These are phyloP conservation scores for Agrotis ipsilon DNA, from an alignment of 2,888 invertebrate genomes.

Conservation along the genomic window DNA sequence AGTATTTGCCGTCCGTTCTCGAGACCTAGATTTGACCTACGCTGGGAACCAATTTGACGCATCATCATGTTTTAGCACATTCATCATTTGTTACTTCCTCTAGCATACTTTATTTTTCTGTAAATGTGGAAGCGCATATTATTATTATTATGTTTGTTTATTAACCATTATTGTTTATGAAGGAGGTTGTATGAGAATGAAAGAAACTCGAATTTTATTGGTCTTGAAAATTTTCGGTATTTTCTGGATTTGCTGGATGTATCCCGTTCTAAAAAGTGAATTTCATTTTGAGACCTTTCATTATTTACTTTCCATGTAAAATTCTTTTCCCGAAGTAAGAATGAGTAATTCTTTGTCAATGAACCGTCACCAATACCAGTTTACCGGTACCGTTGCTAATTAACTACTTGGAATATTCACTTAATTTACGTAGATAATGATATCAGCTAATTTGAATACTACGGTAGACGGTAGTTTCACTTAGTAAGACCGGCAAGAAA, in stretches of 20 bases:
- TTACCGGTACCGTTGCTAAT: not conserved
- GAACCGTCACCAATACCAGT: slow-evolving; percentile 5
- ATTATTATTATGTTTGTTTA: slow-evolving; percentile 10
- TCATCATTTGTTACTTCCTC: slow-evolving; percentile 17
- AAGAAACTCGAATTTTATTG: no score
- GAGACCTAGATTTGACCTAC: slow-evolving; percentile 52
- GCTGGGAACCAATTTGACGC: slow-evolving; percentile 30
- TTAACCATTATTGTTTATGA: not conserved
- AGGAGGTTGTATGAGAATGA: not conserved
- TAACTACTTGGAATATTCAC: slow-evolving; percentile 17
- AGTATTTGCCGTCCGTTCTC: slow-evolving; percentile 13
- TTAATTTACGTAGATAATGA: slow-evolving; percentile 11
- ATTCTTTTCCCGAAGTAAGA: not conserved
- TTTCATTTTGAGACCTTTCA: not conserved
- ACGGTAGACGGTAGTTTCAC: slow-evolving; percentile 7
- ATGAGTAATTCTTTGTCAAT: slow-evolving; percentile 14
- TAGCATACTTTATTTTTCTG: slow-evolving; percentile 24
- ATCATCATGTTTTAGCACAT: slow-evolving; percentile 31
- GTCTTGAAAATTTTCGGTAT: no score
- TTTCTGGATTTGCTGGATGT: no score
- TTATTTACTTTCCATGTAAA: slow-evolving; percentile 5
- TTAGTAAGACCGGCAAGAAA: not conserved
- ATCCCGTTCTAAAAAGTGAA: not conserved
- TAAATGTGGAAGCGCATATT: not conserved
- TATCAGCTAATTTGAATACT: slow-evolving; percentile 23